Conservation (phyloP, 2,113 vertebrate species). For the Entosphenus tridentatus region DNA sequence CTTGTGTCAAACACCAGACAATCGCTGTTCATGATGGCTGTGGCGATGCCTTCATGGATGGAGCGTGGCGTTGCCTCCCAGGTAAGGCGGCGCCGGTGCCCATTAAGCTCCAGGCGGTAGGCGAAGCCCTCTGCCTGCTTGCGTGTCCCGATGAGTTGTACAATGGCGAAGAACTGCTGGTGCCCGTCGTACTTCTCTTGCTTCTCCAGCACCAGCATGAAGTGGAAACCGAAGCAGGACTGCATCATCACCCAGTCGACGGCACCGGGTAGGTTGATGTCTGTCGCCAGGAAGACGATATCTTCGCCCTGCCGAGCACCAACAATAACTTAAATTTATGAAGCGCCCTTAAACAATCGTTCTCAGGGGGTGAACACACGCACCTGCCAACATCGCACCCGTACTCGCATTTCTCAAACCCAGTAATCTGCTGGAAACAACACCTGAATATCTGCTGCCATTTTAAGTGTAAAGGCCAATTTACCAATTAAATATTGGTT, state of each 20-base stretch:
- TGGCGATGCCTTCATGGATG: conserved; percentile 29
- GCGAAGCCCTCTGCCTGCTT: conserved; percentile 36
- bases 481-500: no score
- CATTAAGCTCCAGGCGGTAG: conserved; percentile 35
- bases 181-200: conserved; percentile 36
- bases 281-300: conserved; percentile 36
- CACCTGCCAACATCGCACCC: no score
- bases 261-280: conserved; percentile 32
- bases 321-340: no score
- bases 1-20: conserved; percentile 36
- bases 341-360: no score
- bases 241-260: conserved; percentile 49
- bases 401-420: no score
- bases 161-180: conserved; percentile 36
- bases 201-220: conserved; percentile 39
- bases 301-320: conserved; percentile 23
- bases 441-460: no score
- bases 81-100: conserved; percentile 30
- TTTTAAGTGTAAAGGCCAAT: no score
- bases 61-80: conserved; percentile 40
- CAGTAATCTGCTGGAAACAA: no score
- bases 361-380: no score
- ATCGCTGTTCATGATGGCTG: conserved; percentile 35
- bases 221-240: conserved; percentile 35
- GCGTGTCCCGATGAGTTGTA: conserved; percentile 29